phyloP scores from a whole-genome alignment of 53 echinoderm and acorn worm species.

The Paracentrotus lividus region DNA sequence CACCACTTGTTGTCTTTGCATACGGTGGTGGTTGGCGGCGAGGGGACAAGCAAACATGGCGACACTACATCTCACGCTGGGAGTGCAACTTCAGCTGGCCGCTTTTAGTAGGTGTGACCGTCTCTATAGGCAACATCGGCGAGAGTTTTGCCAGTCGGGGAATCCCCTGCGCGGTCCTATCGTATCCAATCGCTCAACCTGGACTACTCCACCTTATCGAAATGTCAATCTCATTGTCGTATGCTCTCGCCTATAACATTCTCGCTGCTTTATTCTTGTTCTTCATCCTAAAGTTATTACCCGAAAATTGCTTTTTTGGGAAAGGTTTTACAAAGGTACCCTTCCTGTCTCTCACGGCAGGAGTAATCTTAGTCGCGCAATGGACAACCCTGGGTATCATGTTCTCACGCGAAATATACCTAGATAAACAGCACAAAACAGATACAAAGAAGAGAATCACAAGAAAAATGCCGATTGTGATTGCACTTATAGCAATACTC shows the following conservation, averaged over 20 bases:
- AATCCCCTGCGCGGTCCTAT: constrained; percentile 70
- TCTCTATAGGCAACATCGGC: constrained; percentile 73
- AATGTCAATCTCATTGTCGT: constrained; percentile 57
- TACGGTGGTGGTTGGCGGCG: constrained; percentile 81
- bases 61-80: constrained; percentile 73
- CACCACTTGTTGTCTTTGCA: constrained; percentile 73
- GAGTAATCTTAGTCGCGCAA: not conserved
- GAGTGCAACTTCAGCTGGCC: constrained; percentile 71
- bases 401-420: constrained; percentile 13
- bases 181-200: constrained; percentile 71
- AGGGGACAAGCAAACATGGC: constrained; percentile 78
- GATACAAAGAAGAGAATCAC: not conserved
- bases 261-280: not conserved
- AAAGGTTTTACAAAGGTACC: not conserved
- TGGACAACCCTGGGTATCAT: constrained; percentile 16
- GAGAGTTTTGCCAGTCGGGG: constrained; percentile 74
- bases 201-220: constrained; percentile 59
- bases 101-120: not conserved
- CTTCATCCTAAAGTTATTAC: constrained; percentile 18
- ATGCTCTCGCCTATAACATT: constrained; percentile 38
- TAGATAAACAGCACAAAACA: not conserved
- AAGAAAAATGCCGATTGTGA: not conserved
- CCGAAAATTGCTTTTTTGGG: too few relatives aligned
- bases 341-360: not conserved
- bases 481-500: constrained; percentile 4